These are phyloP conservation scores for Drosophila demipolita DNA, from an alignment of 2,888 invertebrate species.

Conservation along the genomic window DNA sequence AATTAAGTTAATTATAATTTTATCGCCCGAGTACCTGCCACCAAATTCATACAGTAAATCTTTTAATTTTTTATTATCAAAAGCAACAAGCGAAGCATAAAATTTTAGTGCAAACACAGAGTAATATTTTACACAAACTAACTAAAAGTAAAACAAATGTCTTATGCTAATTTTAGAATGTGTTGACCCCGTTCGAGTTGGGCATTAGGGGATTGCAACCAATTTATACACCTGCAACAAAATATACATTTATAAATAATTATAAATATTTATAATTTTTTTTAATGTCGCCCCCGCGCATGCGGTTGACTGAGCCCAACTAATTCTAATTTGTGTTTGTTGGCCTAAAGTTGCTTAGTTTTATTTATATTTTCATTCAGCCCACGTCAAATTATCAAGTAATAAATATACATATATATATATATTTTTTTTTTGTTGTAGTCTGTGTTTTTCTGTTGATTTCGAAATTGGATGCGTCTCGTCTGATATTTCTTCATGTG, in stretches of 20 bases:
- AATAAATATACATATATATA: background rate
- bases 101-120: slow-evolving; percentile 42
- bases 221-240: slow-evolving; percentile 65
- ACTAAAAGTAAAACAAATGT: slow-evolving; percentile 29
- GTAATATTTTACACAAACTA: background rate
- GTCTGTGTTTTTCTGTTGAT: slow-evolving; percentile 35
- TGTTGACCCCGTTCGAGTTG: slow-evolving; percentile 9
- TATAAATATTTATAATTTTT: slow-evolving; percentile 69
- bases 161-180: slow-evolving; percentile 48
- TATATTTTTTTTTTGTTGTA: slow-evolving; percentile 9
- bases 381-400: slow-evolving; percentile 51
- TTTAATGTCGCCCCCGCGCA: slow-evolving; percentile 53
- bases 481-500: slow-evolving; percentile 26
- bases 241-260: slow-evolving; percentile 47
- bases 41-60: slow-evolving; percentile 45
- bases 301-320: slow-evolving; percentile 17
- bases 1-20: slow-evolving; percentile 75
- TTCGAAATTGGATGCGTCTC: slow-evolving; percentile 71
- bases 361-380: slow-evolving; percentile 27
- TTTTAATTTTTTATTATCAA: slow-evolving; percentile 17
- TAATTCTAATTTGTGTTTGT: slow-evolving; percentile 42
- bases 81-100: slow-evolving; percentile 52
- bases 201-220: slow-evolving; percentile 17
- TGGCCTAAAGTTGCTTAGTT: slow-evolving; percentile 22
- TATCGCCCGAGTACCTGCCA: slow-evolving; percentile 57